Conservation (phyloP, 2,113 vertebrate species). For the Varanus salvator region DNA sequence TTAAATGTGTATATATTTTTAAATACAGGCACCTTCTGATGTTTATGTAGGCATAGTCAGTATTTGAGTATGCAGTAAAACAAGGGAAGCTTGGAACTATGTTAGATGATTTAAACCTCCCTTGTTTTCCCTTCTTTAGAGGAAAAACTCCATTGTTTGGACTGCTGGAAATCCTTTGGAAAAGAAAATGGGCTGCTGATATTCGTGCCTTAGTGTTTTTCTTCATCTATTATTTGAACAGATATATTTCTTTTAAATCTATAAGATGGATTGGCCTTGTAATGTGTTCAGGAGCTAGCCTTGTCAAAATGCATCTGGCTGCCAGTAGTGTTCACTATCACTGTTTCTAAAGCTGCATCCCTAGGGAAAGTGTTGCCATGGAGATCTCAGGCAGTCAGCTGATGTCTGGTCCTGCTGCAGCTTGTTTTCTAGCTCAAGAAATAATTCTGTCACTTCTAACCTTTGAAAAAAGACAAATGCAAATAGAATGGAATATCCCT, state of each 20-base stretch:
- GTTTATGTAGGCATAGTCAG: not conserved
- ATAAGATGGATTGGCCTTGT: conserved; percentile 30
- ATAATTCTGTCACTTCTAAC: not conserved
- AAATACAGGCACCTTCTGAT: not conserved
- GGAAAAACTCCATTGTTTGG: conserved; percentile 36
- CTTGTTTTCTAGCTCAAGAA: conserved; percentile 58
- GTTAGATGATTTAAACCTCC: conserved; percentile 24
- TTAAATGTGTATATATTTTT: not conserved
- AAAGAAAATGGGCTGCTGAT: conserved; percentile 18
- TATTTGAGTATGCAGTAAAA: not conserved
- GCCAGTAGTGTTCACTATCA: conserved; percentile 38
- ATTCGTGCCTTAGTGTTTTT: not conserved
- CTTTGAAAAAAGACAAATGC: conserved; percentile 10
- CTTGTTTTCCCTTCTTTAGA: conserved; percentile 20
- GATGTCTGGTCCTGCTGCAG: conserved; percentile 81
- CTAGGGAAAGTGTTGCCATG: conserved; percentile 90
- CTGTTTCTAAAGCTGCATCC: conserved; percentile 68
- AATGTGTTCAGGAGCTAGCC: conserved; percentile 5
- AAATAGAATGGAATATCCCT: conserved; percentile 6
- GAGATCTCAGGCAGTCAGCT: conserved; percentile 87
- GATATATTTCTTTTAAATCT: not conserved
- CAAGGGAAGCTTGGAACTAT: conserved; percentile 17
- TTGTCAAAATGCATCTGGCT: conserved; percentile 41
- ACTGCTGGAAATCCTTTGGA: conserved; percentile 4
- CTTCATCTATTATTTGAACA: not conserved